phyloP scores from a whole-genome alignment of 2,113 vertebrate genomes.

The Brienomyrus longianalis region DNA sequence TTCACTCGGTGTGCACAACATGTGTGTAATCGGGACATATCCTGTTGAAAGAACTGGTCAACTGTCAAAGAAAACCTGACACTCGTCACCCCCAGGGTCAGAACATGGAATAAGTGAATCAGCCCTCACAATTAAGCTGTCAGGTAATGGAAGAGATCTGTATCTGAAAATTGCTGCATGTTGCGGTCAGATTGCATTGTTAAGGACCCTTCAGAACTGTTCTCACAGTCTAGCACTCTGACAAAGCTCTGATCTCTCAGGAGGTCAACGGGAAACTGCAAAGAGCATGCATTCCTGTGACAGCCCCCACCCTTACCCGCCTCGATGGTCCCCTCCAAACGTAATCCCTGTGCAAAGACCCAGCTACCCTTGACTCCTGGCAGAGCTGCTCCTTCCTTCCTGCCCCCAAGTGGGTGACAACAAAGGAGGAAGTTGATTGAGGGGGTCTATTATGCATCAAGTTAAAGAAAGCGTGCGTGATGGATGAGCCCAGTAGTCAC shows the following conservation, averaged over 20 bases:
- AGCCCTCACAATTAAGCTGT: neutral
- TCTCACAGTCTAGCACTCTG: neutral
- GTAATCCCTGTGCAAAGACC: constrained; percentile 61
- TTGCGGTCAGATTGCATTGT: neutral
- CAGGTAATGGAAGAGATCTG: neutral
- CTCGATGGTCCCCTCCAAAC: constrained; percentile 51
- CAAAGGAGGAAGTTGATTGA: constrained; percentile 81
- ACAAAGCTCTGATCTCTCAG: neutral
- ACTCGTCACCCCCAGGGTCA: neutral
- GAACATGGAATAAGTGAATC: neutral
- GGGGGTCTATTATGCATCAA: constrained; percentile 81
- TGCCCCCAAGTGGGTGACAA: constrained; percentile 76
- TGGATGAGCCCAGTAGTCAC: constrained; percentile 79
- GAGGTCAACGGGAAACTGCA: neutral
- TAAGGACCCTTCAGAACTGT: constrained; percentile 11
- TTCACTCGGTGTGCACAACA: neutral
- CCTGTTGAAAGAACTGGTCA: neutral
- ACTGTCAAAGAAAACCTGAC: neutral
- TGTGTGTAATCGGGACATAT: neutral
- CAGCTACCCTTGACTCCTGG: constrained; percentile 71
- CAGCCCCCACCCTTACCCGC: neutral
- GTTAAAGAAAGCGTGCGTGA: constrained; percentile 80
- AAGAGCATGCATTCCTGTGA: neutral
- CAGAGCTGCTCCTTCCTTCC: constrained; percentile 27
- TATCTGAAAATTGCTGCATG: neutral